Base-by-base conservation (phyloP, 2,888 invertebrate species). In the Dryadula phaetusa region DNA sequence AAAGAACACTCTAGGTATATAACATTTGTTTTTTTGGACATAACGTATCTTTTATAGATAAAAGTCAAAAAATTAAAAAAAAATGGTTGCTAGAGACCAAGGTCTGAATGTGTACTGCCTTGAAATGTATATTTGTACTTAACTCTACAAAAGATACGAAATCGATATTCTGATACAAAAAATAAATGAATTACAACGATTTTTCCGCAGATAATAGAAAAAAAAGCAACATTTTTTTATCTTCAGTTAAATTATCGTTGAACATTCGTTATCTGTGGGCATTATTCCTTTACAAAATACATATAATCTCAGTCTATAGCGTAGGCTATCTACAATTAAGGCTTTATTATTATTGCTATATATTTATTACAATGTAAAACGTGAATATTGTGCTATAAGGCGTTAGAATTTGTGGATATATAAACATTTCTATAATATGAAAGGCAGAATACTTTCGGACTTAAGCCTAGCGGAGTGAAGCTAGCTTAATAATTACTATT, bases 241-340 rank as follows among this genome's bases (percentile, higher is more conserved):
- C 14, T 56, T 25, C 37, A 56, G 16, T 56, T 40, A 56, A n/a
- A 40, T 56, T 22, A 56, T 56, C 56, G 56, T 56, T 40, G 56
- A 56, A 56, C n/a, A 37, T 54, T 56, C 37, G 37, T 56, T 37
- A 56, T 40, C 56, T 22, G 56, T 56, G 8, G n/a, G 22, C 22
- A 12, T 37, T n/a, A n/a, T n/a, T n/a, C n/a, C 10, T 12, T 37
- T 40, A 22, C 25, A 56, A 56, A 34, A 61, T 65, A 68, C 44
- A 60, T 46, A 56, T 53, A 64, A 67, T 67, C 58, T 67, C 67
- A 67, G 67, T 67, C 67, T 67, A 67, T 64, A 67, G 64, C 64
- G 58, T 47, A 18, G 16, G 28, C 18, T 44, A 60, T 60, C 28
- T 60, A 60, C 18, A 46, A 28, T 34, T 49, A 58, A 64, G 34